Conservation (phyloP, 2,113 vertebrate genomes). For the Accipiter cooperii region DNA sequence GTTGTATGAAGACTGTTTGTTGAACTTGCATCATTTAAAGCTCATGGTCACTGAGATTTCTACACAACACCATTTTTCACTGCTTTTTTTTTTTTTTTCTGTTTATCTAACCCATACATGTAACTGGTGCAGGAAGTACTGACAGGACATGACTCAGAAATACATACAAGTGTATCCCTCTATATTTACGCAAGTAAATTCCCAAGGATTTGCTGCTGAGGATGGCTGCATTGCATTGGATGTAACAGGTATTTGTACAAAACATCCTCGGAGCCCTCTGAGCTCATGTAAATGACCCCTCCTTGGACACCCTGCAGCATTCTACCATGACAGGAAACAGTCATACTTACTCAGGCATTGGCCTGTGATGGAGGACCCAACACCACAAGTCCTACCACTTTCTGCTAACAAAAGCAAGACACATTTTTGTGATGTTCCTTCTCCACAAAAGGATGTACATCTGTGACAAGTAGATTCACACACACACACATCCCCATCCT, state of each 20-base stretch:
- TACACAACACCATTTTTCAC: neutral
- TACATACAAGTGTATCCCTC: neutral
- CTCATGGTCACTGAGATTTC: neutral
- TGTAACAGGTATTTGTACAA: neutral
- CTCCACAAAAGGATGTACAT: neutral
- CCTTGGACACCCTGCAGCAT: neutral
- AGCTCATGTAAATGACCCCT: neutral
- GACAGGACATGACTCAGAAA: conserved; percentile 41
- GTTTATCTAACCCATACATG: neutral
- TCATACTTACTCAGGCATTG: neutral
- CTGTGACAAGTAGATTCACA: too few relatives aligned
- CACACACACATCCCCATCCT: too few relatives aligned
- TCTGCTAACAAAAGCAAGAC: neutral
- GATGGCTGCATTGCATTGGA: neutral
- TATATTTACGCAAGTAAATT: neutral
- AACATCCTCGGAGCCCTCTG: neutral
- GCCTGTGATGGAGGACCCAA: neutral
- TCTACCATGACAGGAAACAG: neutral
- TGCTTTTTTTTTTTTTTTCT: neutral
- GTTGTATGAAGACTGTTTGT: neutral
- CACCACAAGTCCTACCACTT: neutral
- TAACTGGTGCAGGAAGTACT: neutral
- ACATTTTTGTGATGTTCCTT: neutral
- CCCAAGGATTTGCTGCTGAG: neutral
- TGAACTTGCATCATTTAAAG: neutral